Base-by-base conservation (phyloP, 2,797 vertebrate species). In the Eulemur rubriventer region DNA sequence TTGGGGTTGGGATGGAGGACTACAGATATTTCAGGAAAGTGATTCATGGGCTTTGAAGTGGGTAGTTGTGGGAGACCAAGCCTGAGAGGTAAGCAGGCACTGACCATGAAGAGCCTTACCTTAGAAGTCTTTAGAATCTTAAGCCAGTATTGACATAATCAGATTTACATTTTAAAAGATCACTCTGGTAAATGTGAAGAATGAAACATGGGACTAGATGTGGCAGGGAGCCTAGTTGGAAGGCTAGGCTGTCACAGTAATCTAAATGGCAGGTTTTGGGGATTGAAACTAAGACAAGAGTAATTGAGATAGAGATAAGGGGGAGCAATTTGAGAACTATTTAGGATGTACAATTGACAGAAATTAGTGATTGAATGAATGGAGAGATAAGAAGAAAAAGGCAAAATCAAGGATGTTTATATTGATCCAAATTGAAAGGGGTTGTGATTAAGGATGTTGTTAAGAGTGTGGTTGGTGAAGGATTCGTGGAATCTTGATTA, bases 91-190 rank as follows among this genome's bases (percentile, higher is more conserved):
- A 52, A 91, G 43, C 17, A 76, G 57, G 22, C 30, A 8, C 9
- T 20, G 11, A 4, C 43, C n/a, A 33, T 33, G 11, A 33, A 52
- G 26, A 63, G 14, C 30, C 50, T 48, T 69, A 8, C 70, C 6
- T 16, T 33, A 38, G 73, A 75, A n/a, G 22, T 2, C 70, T 24
- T 84, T 83, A 69, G 72, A 48, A 9, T 79, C 72, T 67, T 57
- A 65, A 17, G 2, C 26, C 30, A 48, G 35, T 5, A 91, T 92
- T 73, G n/a, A 38, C 33, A n/a, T 59, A 30, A 57, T 85, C 72
- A 67, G 65, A 80, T 92, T 79, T 79, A 52, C 35, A 59, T 73
- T 90, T 80, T 86, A 59, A 81, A 78, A 96, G 41, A 35, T 55
- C n/a, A 4, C 46, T 43, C 9, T 72, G 33, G 84, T 79, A 57